These are phyloP conservation scores for Furcifer pardalis DNA, from an alignment of 2,797 vertebrate genomes.

Conservation along the genomic window DNA sequence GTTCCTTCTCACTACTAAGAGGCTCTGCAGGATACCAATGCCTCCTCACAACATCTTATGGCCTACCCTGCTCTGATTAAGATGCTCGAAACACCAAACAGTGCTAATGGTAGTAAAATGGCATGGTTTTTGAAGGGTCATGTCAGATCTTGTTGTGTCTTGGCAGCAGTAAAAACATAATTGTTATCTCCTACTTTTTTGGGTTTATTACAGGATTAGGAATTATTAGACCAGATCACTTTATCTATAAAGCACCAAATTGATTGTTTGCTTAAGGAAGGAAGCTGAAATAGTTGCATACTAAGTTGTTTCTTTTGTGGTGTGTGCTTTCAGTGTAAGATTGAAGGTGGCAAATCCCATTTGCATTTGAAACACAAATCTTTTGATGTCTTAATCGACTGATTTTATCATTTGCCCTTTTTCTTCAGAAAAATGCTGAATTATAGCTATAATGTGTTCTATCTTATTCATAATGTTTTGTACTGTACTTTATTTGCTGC, in stretches of 20 bases:
- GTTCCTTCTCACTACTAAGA: too few species aligned
- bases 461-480: background rate
- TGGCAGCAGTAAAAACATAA: background rate
- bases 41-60: background rate
- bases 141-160: background rate
- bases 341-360: constrained; percentile 1
- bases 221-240: background rate
- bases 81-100: background rate
- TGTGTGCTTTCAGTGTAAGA: background rate
- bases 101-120: background rate
- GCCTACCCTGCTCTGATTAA: background rate
- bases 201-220: background rate
- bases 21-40: background rate
- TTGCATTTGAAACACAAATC: constrained; percentile 10
- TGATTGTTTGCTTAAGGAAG: background rate
- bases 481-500: background rate
- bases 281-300: constrained; percentile 17
- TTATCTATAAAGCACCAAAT: background rate
- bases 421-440: constrained; percentile 2
- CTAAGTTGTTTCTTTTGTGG: background rate
- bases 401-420: background rate
- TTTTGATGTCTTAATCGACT: background rate
- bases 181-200: background rate
- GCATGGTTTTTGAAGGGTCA: background rate
- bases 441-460: background rate